These are phyloP conservation scores for Grammomys surdaster DNA, from an alignment of 2,113 vertebrate species.

Conservation along the genomic window DNA sequence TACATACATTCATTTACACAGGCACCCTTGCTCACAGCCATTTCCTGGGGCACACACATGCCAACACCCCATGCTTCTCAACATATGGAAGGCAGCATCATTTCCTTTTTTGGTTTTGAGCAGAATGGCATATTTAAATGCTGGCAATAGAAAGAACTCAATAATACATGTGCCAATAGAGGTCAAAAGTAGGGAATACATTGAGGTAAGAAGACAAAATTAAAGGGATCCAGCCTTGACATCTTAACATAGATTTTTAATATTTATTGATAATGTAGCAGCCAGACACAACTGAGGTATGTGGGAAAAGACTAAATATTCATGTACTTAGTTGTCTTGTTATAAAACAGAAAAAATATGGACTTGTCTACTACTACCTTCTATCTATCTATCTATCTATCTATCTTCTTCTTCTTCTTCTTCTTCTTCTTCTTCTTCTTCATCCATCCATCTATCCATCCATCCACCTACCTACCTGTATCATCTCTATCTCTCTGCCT, in stretches of 20 bases:
- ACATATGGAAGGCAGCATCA: no score
- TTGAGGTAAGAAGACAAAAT: conserved; percentile 44
- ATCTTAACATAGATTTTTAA: not conserved
- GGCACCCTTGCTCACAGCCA: not conserved
- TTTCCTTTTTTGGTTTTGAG: not conserved
- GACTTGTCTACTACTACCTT: not conserved
- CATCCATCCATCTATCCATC: not conserved
- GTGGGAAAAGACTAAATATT: not conserved
- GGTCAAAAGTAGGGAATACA: conserved; percentile 20
- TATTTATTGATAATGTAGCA: not conserved
- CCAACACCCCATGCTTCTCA: not conserved
- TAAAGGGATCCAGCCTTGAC: not conserved
- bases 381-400: not conserved
- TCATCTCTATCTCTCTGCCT: no score
- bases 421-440: no score
- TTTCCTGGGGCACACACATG: not conserved
- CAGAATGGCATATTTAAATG: not conserved
- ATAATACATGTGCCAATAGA: not conserved
- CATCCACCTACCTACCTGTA: no score
- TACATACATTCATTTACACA: not conserved
- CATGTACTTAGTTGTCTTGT: not conserved
- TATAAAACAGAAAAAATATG: not conserved
- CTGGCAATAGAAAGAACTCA: not conserved
- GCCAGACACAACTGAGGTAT: not conserved
- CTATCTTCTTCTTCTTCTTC: no score